Evolutionary conservation across 2,797 vertebrate species (phyloP).

Genomic region (Danio tinwini): DNA sequence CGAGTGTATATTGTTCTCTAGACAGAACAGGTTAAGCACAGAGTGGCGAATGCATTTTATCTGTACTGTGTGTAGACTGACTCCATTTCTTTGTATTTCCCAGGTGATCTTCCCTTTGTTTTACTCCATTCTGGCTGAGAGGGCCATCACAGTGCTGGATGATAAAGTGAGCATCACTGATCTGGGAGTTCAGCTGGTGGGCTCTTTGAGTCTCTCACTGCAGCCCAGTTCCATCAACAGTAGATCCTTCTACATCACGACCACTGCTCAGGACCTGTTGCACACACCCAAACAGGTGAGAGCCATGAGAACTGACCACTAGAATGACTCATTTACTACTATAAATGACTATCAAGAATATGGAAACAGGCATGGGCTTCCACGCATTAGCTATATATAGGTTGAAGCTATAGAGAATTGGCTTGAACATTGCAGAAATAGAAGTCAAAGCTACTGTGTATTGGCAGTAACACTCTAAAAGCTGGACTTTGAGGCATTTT

Average conservation of each 20-base stretch:
- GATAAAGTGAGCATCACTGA: constrained; percentile 94
- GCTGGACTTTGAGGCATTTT: not conserved
- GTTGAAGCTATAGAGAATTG: not conserved
- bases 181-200: constrained; percentile 89
- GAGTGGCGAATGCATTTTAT: not conserved
- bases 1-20: no score
- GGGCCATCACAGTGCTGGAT: constrained; percentile 91
- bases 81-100: constrained; percentile 13
- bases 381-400: not conserved
- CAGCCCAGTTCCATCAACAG: constrained; percentile 82
- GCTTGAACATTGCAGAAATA: not conserved
- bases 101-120: constrained; percentile 95
- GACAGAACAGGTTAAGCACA: no score
- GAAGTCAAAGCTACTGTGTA: not conserved
- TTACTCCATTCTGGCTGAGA: constrained; percentile 96
- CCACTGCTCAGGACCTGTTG: constrained; percentile 86
- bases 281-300: constrained; percentile 87
- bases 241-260: constrained; percentile 84
- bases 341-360: not conserved
- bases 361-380: not conserved
- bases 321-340: not conserved
- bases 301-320: not conserved
- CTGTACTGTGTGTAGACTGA: not conserved
- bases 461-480: not conserved
- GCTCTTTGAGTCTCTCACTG: constrained; percentile 85